phyloP scores from a whole-genome alignment of 2,888 invertebrate genomes.

The Microplitis deprimator region DNA sequence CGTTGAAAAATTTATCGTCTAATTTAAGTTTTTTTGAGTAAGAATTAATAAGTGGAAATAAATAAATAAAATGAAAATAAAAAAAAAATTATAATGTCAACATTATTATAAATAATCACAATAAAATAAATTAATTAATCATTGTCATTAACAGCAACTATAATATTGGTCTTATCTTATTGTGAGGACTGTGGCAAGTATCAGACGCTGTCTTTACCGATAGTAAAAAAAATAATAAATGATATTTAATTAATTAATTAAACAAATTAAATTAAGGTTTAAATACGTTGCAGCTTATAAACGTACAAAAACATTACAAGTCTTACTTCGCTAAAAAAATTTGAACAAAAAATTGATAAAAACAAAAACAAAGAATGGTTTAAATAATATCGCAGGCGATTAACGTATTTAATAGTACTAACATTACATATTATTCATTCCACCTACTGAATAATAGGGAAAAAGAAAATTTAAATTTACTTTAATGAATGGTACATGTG shows the following conservation, averaged over 20 bases:
- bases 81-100: not conserved
- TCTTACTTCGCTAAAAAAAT: slow-evolving; percentile 57
- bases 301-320: slow-evolving; percentile 27
- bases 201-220: slow-evolving; percentile 44
- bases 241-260: slow-evolving; percentile 28
- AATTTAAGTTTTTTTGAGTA: not conserved
- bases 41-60: no score
- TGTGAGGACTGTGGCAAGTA: slow-evolving; percentile 7
- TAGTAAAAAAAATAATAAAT: slow-evolving; percentile 49
- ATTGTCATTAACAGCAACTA: not conserved
- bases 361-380: slow-evolving; percentile 14
- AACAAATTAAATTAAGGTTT: not conserved
- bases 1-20: slow-evolving; percentile 9
- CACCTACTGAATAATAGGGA: slow-evolving; percentile 55
- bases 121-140: not conserved
- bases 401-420: slow-evolving; percentile 64
- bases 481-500: slow-evolving; percentile 50
- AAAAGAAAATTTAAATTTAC: slow-evolving; percentile 48
- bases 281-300: slow-evolving; percentile 42
- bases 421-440: slow-evolving; percentile 61
- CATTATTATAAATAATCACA: not conserved
- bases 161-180: slow-evolving; percentile 10
- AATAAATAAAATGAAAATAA: slow-evolving; percentile 15
- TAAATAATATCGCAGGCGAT: slow-evolving; percentile 66
- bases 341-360: slow-evolving; percentile 55